These are phyloP conservation scores for Nematostella vectensis DNA, from an alignment of 92 coral and sea anemone genomes.

Conservation along the genomic window DNA sequence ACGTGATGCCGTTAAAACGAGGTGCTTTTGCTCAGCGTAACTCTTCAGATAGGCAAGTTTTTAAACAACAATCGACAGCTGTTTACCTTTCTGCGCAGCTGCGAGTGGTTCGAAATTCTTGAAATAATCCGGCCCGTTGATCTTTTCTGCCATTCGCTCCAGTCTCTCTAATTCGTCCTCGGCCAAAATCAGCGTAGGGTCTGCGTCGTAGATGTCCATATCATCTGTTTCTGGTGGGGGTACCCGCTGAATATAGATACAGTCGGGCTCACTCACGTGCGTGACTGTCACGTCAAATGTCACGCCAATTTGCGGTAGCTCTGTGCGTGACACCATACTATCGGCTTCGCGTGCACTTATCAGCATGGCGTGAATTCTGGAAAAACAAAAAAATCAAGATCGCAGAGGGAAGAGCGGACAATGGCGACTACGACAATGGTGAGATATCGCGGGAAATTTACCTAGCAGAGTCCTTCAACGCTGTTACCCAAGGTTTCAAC, in stretches of 20 bases:
- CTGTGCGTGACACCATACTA: conserved; percentile 54
- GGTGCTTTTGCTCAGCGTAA: too few species aligned
- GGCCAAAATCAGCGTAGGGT: conserved; percentile 67
- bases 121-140: conserved; percentile 62
- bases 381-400: neutral
- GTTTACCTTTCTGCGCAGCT: conserved; percentile 56
- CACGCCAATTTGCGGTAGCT: conserved; percentile 68
- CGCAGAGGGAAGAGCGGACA: too few species aligned
- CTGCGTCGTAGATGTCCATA: conserved; percentile 49
- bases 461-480: too few species aligned
- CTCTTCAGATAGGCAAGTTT: too few species aligned
- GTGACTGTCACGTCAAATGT: conserved; percentile 90
- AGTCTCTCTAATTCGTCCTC: conserved; percentile 54
- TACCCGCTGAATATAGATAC: conserved; percentile 73
- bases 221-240: conserved; percentile 47
- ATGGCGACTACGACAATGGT: too few species aligned
- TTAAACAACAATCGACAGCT: too few species aligned
- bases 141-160: conserved; percentile 59
- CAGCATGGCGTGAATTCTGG: conserved; percentile 57
- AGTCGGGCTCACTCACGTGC: conserved; percentile 72
- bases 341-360: conserved; percentile 71
- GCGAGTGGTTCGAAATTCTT: conserved; percentile 55
- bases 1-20: too few species aligned
- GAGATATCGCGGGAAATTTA: too few species aligned
- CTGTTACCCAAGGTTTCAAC: too few species aligned